Evolutionary conservation across 2,113 vertebrate genomes (phyloP).

Genomic region (Genyomyrus donnyi): DNA sequence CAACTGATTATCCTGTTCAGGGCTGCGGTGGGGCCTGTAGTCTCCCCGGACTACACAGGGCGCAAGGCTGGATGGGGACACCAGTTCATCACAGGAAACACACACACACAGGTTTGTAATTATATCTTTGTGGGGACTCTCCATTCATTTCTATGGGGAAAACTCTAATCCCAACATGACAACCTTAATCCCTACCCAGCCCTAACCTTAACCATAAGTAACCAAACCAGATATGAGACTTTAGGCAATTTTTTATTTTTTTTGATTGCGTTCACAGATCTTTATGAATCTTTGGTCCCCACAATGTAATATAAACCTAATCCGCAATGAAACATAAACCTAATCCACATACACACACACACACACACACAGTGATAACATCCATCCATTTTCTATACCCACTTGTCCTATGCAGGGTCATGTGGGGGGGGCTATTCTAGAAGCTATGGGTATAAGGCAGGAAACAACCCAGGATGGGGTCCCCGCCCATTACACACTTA

Average conservation of each 20-base stretch:
- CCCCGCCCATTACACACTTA: neutral
- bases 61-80: neutral
- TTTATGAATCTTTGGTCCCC: too few species aligned
- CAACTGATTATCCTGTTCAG: neutral
- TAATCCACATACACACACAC: neutral
- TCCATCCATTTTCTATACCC: neutral
- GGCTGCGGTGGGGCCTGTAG: neutral
- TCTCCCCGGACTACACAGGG: neutral
- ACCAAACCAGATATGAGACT: too few species aligned
- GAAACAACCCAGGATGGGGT: neutral
- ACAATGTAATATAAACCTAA: too few species aligned
- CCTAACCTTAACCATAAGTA: too few species aligned
- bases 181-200: too few species aligned
- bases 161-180: too few species aligned
- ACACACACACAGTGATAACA: neutral
- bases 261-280: too few species aligned
- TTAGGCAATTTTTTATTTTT: too few species aligned
- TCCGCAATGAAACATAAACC: too few species aligned
- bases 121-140: too few species aligned
- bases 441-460: neutral
- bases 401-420: neutral
- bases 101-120: neutral
- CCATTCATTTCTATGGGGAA: too few species aligned
- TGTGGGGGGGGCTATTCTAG: neutral
- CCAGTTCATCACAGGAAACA: neutral